phyloP scores from a whole-genome alignment of 2,888 invertebrate genomes.

The Erebia ligea region DNA sequence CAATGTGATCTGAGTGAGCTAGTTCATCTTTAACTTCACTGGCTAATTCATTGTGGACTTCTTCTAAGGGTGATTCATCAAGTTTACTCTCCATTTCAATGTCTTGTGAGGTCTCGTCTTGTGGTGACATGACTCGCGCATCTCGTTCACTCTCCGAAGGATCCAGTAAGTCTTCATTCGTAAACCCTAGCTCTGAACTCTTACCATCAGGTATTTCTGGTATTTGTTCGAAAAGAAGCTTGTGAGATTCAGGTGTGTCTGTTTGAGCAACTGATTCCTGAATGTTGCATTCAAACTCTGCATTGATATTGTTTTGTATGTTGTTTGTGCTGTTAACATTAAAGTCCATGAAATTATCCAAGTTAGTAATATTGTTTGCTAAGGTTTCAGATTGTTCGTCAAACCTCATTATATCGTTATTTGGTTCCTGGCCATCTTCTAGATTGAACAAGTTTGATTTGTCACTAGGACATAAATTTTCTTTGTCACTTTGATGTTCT shows the following conservation, averaged over 20 bases:
- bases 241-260: constrained; percentile 79
- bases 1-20: constrained; percentile 15
- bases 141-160: constrained; percentile 70
- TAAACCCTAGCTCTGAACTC: constrained; percentile 74
- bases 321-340: constrained; percentile 57
- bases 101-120: constrained; percentile 67
- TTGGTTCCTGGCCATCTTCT: constrained; percentile 59
- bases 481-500: constrained; percentile 59
- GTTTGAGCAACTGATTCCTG: constrained; percentile 65
- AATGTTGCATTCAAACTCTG: constrained; percentile 65
- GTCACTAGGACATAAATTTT: constrained; percentile 64
- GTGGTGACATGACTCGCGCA: constrained; percentile 58
- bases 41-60: constrained; percentile 42
- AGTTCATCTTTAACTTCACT: constrained; percentile 34
- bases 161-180: constrained; percentile 66
- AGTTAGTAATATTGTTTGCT: constrained; percentile 52
- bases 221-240: constrained; percentile 77
- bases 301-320: constrained; percentile 59
- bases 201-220: constrained; percentile 80
- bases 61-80: constrained; percentile 58
- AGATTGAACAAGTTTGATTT: constrained; percentile 54
- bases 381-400: constrained; percentile 59
- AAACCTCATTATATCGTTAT: constrained; percentile 69
- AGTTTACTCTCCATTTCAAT: constrained; percentile 65
- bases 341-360: constrained; percentile 63